A percentile compares a stretch with the other conserved stretches of the same genome.
These are phyloP conservation scores for Propithecus perrieri DNA, from an alignment of 2,797 vertebrate genomes.

Conservation along the genomic window DNA sequence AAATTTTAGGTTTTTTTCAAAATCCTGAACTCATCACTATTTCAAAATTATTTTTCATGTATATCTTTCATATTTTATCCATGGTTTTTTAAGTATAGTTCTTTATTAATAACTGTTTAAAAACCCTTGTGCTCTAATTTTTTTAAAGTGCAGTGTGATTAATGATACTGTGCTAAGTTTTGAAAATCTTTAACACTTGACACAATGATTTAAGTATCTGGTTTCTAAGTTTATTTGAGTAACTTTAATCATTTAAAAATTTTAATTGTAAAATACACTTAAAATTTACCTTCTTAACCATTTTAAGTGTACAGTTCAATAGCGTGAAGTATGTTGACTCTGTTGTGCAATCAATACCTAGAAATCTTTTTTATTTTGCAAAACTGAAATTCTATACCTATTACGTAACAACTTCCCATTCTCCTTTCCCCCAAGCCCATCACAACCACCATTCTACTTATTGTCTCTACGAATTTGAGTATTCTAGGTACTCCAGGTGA, in stretches of 20 bases:
- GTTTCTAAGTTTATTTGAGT: not conserved
- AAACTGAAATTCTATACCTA: not conserved
- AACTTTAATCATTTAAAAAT: not conserved
- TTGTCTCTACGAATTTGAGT: not conserved
- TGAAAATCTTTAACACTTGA: not conserved
- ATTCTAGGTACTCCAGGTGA: not conserved
- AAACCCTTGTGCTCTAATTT: not conserved
- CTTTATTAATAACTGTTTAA: not conserved
- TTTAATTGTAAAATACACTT: not conserved
- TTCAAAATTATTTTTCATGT: not conserved
- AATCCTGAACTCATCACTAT: not conserved
- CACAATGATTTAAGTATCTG: not conserved
- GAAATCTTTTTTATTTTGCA: not conserved
- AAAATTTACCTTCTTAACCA: not conserved
- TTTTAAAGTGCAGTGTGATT: not conserved
- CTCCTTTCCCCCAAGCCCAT: not conserved
- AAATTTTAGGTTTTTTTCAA: not conserved
- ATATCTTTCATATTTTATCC: not conserved
- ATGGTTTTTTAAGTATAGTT: not conserved
- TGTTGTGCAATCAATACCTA: not conserved
- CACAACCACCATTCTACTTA: not conserved
- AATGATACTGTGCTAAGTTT: not conserved
- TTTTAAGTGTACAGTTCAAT: not conserved
- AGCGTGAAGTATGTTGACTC: not conserved
- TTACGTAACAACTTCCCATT: not conserved